Percentiles rank a stretch among this genome's conserved stretches.
Evolutionary conservation across 2,888 invertebrate genomes (phyloP).

Genomic region (Tachystola acroxantha): DNA sequence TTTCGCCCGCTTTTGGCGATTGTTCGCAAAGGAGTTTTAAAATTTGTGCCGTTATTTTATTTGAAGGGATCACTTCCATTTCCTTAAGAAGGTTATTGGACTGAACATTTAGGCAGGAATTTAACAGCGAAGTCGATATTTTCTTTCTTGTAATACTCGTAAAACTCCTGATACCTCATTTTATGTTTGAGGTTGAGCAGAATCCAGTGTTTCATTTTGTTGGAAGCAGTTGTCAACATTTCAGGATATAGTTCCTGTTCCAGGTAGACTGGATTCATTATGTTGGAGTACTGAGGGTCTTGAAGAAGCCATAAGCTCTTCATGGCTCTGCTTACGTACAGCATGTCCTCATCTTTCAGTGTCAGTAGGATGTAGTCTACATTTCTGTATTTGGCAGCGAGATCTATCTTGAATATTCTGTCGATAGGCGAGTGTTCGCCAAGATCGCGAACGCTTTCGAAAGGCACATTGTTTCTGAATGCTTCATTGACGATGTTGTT

Average conservation of each 20-base stretch:
- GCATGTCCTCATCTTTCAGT: conserved; percentile 47
- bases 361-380: conserved; percentile 40
- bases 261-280: conserved; percentile 44
- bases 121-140: conserved; percentile 35
- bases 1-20: conserved; percentile 31
- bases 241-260: conserved; percentile 42
- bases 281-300: conserved; percentile 26
- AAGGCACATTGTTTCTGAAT: conserved; percentile 10
- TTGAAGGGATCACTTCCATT: conserved; percentile 24
- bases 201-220: conserved; percentile 46
- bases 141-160: conserved; percentile 32
- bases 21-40: conserved; percentile 43
- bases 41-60: conserved; percentile 33
- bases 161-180: conserved; percentile 39
- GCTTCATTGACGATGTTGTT: conserved; percentile 34
- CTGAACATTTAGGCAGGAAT: conserved; percentile 37
- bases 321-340: conserved; percentile 50
- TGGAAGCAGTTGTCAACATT: conserved; percentile 44
- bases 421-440: conserved; percentile 39
- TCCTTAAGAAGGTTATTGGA: conserved; percentile 32
- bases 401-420: conserved; percentile 49
- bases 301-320: conserved; percentile 43
- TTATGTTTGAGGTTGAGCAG: conserved; percentile 30
- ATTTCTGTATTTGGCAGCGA: conserved; percentile 40
- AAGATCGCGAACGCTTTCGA: conserved; percentile 17